These are phyloP conservation scores for Pseudochromis fuscus DNA, from an alignment of 2,797 vertebrate species.

Conservation along the genomic window DNA sequence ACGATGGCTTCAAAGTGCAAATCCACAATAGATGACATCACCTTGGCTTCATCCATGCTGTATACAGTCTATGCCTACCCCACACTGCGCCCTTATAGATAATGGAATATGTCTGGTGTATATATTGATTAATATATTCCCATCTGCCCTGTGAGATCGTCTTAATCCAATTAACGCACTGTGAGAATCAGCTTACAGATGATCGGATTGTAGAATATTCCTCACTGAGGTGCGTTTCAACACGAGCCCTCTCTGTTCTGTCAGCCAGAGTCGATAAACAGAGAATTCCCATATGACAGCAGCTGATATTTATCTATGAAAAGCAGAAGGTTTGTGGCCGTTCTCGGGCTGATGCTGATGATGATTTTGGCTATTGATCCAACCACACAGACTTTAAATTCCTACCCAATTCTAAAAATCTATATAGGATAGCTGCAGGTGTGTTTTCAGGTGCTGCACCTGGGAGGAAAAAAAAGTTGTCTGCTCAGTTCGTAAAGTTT, in stretches of 20 bases:
- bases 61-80: no score
- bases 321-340: conserved; percentile 48
- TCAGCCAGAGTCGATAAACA: conserved; percentile 64
- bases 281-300: conserved; percentile 49
- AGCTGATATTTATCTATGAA: conserved; percentile 73
- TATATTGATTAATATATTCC: conserved; percentile 53
- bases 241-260: conserved; percentile 48
- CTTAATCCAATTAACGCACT: conserved; percentile 61
- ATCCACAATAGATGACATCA: no score
- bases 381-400: conserved; percentile 30
- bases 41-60: no score
- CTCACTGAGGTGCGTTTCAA: conserved; percentile 37
- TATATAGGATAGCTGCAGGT: background rate
- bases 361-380: conserved; percentile 60
- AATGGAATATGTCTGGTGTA: conserved; percentile 42
- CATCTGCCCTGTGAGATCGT: conserved; percentile 33
- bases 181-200: conserved; percentile 29
- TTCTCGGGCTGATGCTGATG: conserved; percentile 49
- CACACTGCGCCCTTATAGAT: no score
- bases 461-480: conserved; percentile 15
- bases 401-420: conserved; percentile 19
- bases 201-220: conserved; percentile 42
- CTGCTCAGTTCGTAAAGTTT: conserved; percentile 22
- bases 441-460: conserved; percentile 7
- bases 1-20: no score